Conservation (phyloP, 2,797 vertebrate genomes). For the Clarias fuscus region DNA sequence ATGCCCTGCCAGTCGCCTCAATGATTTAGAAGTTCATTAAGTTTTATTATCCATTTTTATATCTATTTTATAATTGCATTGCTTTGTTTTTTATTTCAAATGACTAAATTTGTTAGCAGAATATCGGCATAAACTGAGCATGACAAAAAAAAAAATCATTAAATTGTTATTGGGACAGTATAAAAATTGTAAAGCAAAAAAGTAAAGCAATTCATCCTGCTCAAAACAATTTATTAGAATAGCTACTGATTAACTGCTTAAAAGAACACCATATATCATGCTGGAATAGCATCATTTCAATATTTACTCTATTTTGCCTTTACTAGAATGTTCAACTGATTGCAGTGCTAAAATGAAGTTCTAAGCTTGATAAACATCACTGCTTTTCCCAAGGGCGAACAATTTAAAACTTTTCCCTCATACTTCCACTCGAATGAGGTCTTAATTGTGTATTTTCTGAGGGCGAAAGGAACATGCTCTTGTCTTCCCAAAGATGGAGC, state of each 20-base stretch:
- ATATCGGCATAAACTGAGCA: constrained; percentile 18
- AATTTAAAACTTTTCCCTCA: background rate
- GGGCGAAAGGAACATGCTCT: background rate
- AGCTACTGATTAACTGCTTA: no score
- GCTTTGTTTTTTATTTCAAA: background rate
- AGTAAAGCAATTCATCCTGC: background rate
- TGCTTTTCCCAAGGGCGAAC: background rate
- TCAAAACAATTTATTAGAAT: background rate
- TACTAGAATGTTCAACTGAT: background rate
- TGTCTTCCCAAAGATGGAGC: background rate
- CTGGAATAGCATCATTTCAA: background rate
- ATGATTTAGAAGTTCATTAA: constrained; percentile 23
- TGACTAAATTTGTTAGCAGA: background rate
- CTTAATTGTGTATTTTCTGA: background rate
- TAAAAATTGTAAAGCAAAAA: background rate
- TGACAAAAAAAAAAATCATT: background rate
- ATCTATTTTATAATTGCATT: constrained; percentile 1
- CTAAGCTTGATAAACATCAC: background rate
- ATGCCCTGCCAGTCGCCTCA: constrained; percentile 7
- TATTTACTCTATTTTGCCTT: background rate
- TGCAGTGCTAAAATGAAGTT: background rate
- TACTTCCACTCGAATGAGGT: background rate
- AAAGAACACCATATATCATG: background rate
- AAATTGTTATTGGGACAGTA: no score
- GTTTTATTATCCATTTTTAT: constrained; percentile 22